Conservation (phyloP, 2,888 invertebrate species). For the Drosophila neonasuta region DNA sequence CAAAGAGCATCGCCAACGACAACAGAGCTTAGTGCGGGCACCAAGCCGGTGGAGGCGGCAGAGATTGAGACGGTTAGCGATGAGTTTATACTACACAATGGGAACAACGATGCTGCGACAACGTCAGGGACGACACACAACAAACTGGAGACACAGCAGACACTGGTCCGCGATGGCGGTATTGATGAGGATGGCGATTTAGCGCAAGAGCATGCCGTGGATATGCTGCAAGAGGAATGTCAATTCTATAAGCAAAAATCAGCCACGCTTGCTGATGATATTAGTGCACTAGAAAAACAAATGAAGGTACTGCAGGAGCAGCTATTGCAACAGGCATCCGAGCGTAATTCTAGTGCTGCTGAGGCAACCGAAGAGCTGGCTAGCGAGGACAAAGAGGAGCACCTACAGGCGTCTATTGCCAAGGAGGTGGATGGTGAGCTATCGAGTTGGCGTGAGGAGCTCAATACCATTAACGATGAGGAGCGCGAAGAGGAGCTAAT, state of each 20-base stretch:
- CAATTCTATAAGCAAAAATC: slow-evolving; percentile 69
- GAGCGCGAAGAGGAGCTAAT: slow-evolving; percentile 81
- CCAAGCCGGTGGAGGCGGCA: slow-evolving; percentile 20
- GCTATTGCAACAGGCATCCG: slow-evolving; percentile 11
- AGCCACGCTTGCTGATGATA: slow-evolving; percentile 52
- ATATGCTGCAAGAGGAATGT: slow-evolving; percentile 79
- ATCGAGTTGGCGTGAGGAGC: slow-evolving; percentile 64
- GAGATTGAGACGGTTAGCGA: slow-evolving; percentile 41
- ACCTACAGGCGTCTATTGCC: neutral
- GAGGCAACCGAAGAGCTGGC: slow-evolving; percentile 7
- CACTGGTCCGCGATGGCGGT: slow-evolving; percentile 33
- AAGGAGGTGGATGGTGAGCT: slow-evolving; percentile 8
- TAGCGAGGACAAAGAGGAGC: slow-evolving; percentile 1
- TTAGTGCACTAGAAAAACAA: slow-evolving; percentile 62
- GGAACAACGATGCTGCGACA: slow-evolving; percentile 11
- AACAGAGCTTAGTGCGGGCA: slow-evolving; percentile 32
- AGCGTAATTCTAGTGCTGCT: slow-evolving; percentile 10
- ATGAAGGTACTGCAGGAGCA: slow-evolving; percentile 61
- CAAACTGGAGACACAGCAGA: slow-evolving; percentile 53
- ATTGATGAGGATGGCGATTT: slow-evolving; percentile 23
- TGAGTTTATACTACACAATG: slow-evolving; percentile 51
- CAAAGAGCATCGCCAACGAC: neutral
- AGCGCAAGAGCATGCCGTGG: slow-evolving; percentile 63
- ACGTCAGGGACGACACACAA: slow-evolving; percentile 27
- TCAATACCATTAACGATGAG: slow-evolving; percentile 71